phyloP scores from a whole-genome alignment of 2,888 invertebrate species.

The Apamea sordens region DNA sequence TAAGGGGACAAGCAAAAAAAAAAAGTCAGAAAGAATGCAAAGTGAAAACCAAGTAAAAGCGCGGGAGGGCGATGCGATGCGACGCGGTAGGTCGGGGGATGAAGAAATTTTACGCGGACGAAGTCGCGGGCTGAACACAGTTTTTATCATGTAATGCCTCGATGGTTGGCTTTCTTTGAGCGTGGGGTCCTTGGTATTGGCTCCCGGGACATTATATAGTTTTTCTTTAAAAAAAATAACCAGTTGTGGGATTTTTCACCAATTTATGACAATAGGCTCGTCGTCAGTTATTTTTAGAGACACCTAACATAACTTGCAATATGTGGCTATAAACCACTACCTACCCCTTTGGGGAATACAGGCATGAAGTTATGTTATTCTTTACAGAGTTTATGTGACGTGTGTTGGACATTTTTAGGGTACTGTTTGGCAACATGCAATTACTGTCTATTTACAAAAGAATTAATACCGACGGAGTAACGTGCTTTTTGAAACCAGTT shows the following conservation, averaged over 20 bases:
- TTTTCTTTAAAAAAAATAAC: no score
- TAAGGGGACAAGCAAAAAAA: neutral
- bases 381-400: neutral
- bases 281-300: neutral
- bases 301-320: neutral
- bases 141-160: neutral
- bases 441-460: conserved; percentile 8
- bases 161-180: neutral
- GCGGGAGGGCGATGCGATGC: neutral
- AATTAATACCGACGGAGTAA: conserved; percentile 23
- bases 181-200: neutral
- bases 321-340: neutral
- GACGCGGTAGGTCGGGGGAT: neutral
- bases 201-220: neutral
- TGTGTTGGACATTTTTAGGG: conserved; percentile 15
- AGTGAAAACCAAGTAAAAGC: neutral
- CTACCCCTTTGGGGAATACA: neutral
- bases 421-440: conserved; percentile 27
- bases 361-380: neutral
- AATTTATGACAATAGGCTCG: neutral
- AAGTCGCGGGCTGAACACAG: neutral
- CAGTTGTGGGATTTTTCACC: no score
- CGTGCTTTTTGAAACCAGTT: conserved; percentile 8
- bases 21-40: no score
- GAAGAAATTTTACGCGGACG: neutral